Evolutionary conservation across 2,888 invertebrate genomes (phyloP).

Genomic region (Chorisops tibialis): DNA sequence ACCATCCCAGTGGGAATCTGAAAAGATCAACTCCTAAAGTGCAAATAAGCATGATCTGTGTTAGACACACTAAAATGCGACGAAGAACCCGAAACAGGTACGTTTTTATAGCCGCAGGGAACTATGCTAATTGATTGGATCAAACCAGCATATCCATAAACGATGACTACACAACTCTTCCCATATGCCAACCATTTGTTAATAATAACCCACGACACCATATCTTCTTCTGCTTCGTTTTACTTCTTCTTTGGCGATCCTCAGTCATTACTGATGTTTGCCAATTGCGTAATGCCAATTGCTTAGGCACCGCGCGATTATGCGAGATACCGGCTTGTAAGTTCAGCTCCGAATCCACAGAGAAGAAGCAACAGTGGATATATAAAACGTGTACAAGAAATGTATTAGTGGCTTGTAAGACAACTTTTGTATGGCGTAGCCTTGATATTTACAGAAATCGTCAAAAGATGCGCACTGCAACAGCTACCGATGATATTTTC

Average conservation of each 20-base stretch:
- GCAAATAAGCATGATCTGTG: no score
- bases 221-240: background rate
- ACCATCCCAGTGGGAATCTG: no score
- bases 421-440: slow-evolving; percentile 12
- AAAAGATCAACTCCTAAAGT: no score
- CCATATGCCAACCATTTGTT: background rate
- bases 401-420: slow-evolving; percentile 15
- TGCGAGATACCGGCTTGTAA: no score
- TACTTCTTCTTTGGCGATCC: background rate
- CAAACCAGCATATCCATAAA: slow-evolving; percentile 15
- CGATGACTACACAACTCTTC: background rate
- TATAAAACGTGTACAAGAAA: background rate
- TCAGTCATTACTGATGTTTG: background rate
- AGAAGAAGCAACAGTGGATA: no score
- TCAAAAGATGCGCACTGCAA: slow-evolving; percentile 13
- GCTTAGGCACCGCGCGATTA: no score
- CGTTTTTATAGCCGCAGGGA: no score
- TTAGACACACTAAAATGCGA: no score
- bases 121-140: slow-evolving; percentile 21
- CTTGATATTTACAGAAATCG: slow-evolving; percentile 23
- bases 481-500: background rate
- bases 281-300: no score
- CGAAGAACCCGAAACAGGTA: no score
- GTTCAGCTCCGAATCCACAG: no score
- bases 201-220: background rate